Evolutionary conservation across 92 coral and sea anemone genomes (phyloP), one percentile per base, ranked within the genome.

Genomic region (Zoanthus solanderi): DNA sequence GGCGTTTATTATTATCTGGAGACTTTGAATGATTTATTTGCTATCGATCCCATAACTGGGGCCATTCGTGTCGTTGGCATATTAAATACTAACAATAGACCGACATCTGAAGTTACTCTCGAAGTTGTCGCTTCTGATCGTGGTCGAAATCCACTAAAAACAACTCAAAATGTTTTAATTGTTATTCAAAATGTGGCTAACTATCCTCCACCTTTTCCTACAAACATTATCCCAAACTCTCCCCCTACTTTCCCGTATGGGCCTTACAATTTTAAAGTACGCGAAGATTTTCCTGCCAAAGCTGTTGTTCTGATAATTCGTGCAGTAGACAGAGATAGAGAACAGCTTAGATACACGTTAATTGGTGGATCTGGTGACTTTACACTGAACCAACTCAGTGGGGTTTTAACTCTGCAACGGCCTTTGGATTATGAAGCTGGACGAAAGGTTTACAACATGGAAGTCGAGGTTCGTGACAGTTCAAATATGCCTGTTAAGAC

Each of bases 41-140:
- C 93, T 13, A 89, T 91, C 58, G 93, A 91, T 83, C 88, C 93
- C 0, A 91, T 91, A 14, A 91, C 93, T 15, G 93, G 93, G 15
- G 93, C 60, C 18, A 90, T 90, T 53, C 81, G 84, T 15, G 90
- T 90, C 16, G 90, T 81, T 11, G 5, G 56, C 12, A 50, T 7
- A 50, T 11, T 50, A 11, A 50, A 50, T 63, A 63, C 30, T 72
- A 72, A 14, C 31, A 72, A 32, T 12, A 13, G 9, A 34, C 58
- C 9, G 88, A 90, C 7, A 85, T 87, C 15, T 56, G 42, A 23
- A n/a, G 56, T 2, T 83, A 75, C 30, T 91, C 71, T 91, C 28
- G 84, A 68, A 5, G 73, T 91, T 29, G 52, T 23, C 47, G 94
- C 94, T 15, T 52, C 83, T 11, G 94, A 91, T 71, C 85, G 94